phyloP scores from a whole-genome alignment of 2,797 vertebrate species.

The Setipinna tenuifilis region DNA sequence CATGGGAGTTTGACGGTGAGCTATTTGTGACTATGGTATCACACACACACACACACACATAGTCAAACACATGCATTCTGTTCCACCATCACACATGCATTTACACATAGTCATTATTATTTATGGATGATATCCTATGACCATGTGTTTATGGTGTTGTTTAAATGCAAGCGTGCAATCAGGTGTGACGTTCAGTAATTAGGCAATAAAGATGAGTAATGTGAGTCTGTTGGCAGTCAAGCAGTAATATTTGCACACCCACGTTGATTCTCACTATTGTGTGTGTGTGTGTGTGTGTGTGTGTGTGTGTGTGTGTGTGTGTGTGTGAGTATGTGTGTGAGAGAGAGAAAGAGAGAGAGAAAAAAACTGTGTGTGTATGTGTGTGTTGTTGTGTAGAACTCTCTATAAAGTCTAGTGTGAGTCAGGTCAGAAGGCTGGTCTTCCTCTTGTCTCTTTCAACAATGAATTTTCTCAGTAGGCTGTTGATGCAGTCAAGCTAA shows the following conservation, averaged over 20 bases:
- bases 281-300: not conserved
- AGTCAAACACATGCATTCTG: too few relatives aligned
- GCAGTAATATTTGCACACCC: not conserved
- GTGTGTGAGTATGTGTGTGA: too few relatives aligned
- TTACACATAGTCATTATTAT: not conserved
- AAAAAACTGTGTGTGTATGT: too few relatives aligned
- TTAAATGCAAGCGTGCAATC: not conserved
- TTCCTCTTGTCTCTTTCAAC: not conserved
- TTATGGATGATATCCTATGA: not conserved
- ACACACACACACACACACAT: not conserved
- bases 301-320: too few relatives aligned
- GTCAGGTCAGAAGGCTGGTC: not conserved
- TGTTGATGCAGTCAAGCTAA: not conserved
- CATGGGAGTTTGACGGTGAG: not conserved
- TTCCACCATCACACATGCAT: too few relatives aligned
- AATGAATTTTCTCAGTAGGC: not conserved
- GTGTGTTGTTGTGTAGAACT: not conserved
- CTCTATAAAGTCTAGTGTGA: not conserved
- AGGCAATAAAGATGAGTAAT: constrained; percentile 5
- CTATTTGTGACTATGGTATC: not conserved
- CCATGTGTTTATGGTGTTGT: not conserved
- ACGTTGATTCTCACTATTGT: not conserved
- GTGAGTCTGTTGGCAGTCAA: not conserved
- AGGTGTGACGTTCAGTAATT: constrained; percentile 13
- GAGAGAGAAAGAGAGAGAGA: too few relatives aligned